Base-by-base conservation (phyloP, 2,888 invertebrate species). In the Drosophila borealis region DNA sequence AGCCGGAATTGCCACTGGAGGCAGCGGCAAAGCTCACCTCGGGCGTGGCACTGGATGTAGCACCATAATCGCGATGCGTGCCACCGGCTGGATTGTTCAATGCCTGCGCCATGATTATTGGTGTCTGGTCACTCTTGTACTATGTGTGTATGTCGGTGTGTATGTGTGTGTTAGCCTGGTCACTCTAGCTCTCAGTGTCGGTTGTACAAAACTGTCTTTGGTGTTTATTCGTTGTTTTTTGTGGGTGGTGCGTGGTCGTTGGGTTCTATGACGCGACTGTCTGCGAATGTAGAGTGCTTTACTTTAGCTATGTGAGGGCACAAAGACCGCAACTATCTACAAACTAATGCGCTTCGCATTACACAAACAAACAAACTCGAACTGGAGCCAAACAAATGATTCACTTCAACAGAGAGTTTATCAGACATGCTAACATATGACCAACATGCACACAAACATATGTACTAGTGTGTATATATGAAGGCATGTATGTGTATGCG, bases 11-110 rank as follows among this genome's bases (percentile, higher is more conserved):
- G 21, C 78, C 61, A 29, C 60, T 67, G 9, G 75, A 75, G 10
- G 72, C 61, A 0, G 65, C 70, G 2, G 86, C 94, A 74, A 95
- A 95, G 49, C 94, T 95, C 25, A 96, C 96, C 49, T 95, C 94
- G 70, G 96, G 95, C 70, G 89, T 84, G 46, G 83, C 67, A 48
- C 78, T 80, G 11, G 90, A 78, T 36, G 91, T 92, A 55, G 92
- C 91, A 6, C 92, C 92, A 75, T 92, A 92, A 62, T 91, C 90
- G 17, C 91, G 82, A 55, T 87, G 90, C 14, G 75, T 62, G 21
- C 75, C 63, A 57, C 79, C 75, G 37, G 70, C 46, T 10, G 88
- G 83, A 73, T 90, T 90, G 76, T 90, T 91, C 44, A 92, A 73
- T 69, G 89, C 61, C 78, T 88, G 87, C 59, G 82, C 68, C 82